Base-by-base conservation (phyloP, 2,888 invertebrate genomes). In the Acanthosepion lycidas region DNA sequence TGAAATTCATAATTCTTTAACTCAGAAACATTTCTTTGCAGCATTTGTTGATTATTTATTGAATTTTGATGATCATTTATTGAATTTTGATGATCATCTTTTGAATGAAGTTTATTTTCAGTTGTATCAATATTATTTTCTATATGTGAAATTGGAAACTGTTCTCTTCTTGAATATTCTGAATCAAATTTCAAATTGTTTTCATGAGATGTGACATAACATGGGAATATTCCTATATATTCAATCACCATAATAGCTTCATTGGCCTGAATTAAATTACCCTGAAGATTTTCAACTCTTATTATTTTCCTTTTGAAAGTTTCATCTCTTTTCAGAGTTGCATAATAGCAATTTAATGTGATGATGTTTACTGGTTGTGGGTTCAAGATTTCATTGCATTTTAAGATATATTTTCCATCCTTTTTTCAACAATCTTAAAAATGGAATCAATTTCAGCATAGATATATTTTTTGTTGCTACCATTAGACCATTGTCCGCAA, bases 381-480 rank as follows among this genome's bases (percentile, higher is more conserved):
- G 12, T n/a, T 78, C 18, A 78, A n/a, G 28, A n/a, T 9, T 9
- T 78, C 12, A n/a, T n/a, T 78, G 28, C n/a, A 3, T 78, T n/a
- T 78, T n/a, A 78, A 78, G n/a, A 78, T 78, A 78, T 78, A 78
- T 78, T 78, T 78, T 15, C 78, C 78, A 78, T 78, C 78, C 8
- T 78, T 78, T n/a, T 78, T 23, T 59, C 59, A 59, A 59, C 59
- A 59, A 23, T 20, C 59, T 23, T 59, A n/a, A 78, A n/a, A 28
- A 28, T n/a, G 78, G n/a, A 78, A 78, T 78, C 28, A 28, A 78
- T n/a, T n/a, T 78, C 28, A 3, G 28, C 78, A n/a, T 78, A 78
- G 78, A 78, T 78, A n/a, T 78, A 28, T 78, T n/a, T 78, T 78
- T 78, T 78, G 78, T 78, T 78, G n/a, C 78, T 78, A n/a, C 78